Conservation (phyloP, 2,888 invertebrate genomes). For the Chalcis sispes region DNA sequence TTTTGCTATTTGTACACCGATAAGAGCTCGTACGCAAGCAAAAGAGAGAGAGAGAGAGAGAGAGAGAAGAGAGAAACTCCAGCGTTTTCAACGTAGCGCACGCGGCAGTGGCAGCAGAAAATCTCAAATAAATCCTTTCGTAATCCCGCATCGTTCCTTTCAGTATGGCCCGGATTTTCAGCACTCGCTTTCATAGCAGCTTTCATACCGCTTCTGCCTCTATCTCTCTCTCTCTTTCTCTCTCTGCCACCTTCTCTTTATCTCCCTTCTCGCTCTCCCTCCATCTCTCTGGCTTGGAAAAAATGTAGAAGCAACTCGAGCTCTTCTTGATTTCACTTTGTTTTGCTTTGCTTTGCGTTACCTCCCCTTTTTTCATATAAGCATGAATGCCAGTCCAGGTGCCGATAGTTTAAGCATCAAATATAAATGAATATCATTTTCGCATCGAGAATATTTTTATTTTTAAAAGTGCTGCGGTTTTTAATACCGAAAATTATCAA, state of each 20-base stretch:
- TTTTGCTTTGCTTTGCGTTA: conserved; percentile 11
- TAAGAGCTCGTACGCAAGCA: no score
- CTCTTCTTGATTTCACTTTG: conserved; percentile 60
- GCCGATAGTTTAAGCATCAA: no score
- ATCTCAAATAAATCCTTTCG: conserved; percentile 74
- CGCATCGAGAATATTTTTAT: no score
- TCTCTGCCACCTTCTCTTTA: conserved; percentile 33
- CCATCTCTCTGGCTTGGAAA: conserved; percentile 55
- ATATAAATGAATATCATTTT: no score
- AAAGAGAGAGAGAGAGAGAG: no score
- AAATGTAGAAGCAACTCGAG: conserved; percentile 33
- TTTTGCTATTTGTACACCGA: conserved; percentile 69
- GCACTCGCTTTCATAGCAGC: conserved; percentile 69
- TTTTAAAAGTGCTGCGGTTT: no score
- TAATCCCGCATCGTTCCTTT: conserved; percentile 73
- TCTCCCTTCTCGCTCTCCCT: no score
- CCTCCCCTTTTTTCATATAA: no score
- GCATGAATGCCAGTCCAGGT: no score
- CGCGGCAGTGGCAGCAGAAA: conserved; percentile 66
- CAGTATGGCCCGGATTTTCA: conserved; percentile 71
- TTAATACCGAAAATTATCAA: no score
- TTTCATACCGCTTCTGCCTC: conserved; percentile 30
- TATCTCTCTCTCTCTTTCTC: conserved; percentile 15
- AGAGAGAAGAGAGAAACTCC: conserved; percentile 59
- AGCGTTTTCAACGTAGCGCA: conserved; percentile 48